A percentile compares a stretch with the other conserved stretches of the same genome.
Conservation (phyloP, 2,888 invertebrate species). For the Dryomyza anilis region DNA sequence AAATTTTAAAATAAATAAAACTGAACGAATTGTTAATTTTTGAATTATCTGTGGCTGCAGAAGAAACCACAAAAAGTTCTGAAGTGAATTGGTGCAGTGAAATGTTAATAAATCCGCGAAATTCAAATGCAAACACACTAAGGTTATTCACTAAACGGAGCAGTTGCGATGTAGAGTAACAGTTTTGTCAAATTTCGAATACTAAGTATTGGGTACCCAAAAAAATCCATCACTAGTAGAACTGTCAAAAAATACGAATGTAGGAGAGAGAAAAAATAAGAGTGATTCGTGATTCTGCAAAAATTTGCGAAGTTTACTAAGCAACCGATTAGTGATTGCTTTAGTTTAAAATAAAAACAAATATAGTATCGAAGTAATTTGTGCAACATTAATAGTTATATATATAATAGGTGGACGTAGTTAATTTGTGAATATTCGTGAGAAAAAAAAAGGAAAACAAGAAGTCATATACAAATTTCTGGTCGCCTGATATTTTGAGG, state of each 20-base stretch:
- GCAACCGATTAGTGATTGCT: neutral
- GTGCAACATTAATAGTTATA: neutral
- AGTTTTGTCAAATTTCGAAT: no score
- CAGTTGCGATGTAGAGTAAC: no score
- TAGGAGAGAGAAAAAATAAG: no score
- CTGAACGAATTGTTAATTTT: no score
- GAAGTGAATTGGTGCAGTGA: no score
- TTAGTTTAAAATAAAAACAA: neutral
- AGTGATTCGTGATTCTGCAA: constrained; percentile 18
- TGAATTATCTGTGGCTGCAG: no score
- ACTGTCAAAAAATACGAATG: neutral
- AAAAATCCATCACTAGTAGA: neutral
- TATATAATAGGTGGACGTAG: neutral
- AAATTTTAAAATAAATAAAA: no score
- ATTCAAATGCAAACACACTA: no score
- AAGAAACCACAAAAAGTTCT: no score
- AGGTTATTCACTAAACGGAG: no score
- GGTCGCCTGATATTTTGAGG: neutral
- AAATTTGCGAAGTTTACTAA: neutral
- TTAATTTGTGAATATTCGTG: neutral
- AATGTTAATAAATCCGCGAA: no score
- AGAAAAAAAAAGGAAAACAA: neutral
- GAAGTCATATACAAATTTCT: neutral
- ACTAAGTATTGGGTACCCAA: no score
- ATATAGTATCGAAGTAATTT: neutral